A percentile compares a stretch with the other conserved stretches of the same genome.
These are phyloP conservation scores for Oryzias melastigma DNA, from an alignment of 2,113 vertebrate genomes.

Conservation along the genomic window DNA sequence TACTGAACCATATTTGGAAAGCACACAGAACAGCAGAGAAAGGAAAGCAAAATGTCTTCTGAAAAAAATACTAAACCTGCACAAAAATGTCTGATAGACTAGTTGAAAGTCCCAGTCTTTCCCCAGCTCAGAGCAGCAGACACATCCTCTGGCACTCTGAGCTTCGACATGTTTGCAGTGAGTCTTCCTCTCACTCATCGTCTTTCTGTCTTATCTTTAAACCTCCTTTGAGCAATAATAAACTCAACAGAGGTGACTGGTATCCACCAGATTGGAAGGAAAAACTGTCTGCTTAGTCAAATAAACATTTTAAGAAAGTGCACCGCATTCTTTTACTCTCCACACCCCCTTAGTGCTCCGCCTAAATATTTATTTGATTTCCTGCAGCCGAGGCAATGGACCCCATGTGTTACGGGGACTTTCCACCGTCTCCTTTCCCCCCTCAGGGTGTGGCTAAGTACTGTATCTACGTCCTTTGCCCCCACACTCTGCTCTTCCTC, in stretches of 20 bases:
- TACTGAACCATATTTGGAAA: conserved; percentile 37
- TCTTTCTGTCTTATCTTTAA: conserved; percentile 2
- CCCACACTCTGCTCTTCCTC: conserved; percentile 39
- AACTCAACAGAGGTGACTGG: conserved; percentile 20
- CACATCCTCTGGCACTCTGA: conserved; percentile 8
- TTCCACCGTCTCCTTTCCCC: conserved; percentile 56
- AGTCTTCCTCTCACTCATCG: background rate
- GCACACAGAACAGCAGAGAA: conserved; percentile 17
- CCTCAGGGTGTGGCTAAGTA: conserved; percentile 22
- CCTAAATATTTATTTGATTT: conserved; percentile 63
- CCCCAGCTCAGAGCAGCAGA: conserved; percentile 18
- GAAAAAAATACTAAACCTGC: conserved; percentile 28
- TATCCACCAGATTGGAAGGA: conserved; percentile 8
- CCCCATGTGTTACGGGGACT: conserved; percentile 70
- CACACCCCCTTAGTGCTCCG: conserved; percentile 14
- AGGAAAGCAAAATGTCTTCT: conserved; percentile 26
- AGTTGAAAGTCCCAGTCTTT: background rate
- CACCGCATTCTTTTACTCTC: conserved; percentile 8
- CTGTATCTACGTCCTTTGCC: conserved; percentile 48
- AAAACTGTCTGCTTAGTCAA: conserved; percentile 8
- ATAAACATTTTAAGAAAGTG: conserved; percentile 5
- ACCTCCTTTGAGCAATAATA: background rate
- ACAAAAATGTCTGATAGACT: conserved; percentile 16
- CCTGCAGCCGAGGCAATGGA: conserved; percentile 62
- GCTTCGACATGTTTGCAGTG: conserved; percentile 7